Base-by-base conservation (phyloP, 1,140 invertebrate species). In the Drosophila lowei region DNA sequence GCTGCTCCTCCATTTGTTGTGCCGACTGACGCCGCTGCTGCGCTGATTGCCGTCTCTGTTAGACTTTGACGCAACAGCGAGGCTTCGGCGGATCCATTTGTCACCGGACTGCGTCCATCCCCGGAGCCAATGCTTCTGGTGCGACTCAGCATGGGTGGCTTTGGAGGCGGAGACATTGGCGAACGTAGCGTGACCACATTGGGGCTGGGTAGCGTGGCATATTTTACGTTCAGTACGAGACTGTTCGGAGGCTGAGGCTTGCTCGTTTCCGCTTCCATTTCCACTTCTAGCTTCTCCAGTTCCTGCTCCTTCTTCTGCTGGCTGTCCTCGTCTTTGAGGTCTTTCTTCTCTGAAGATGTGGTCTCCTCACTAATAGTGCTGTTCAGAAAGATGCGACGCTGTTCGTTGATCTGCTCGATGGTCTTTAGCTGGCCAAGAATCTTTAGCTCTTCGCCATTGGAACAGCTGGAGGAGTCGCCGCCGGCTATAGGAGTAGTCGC, bases 391-490 rank as follows among this genome's bases (percentile, higher is more conserved):
- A 81, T 68, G 7, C 85, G 72, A 15, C 89, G 85, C 63, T 90
- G 90, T 23, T 90, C 89, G 49, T 88, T 90, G 49, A 90, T 88
- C 44, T 90, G 89, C 44, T 90, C 89, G 15, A 90, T 90, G 59
- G 60, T 85, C 43, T 71, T 88, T n/a, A 90, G 38, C 47, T 89
- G 89, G 0, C 81, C 71, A 25, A 90, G 56, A 23, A 88, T 89
- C 34, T 75, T 66, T 11, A 90, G 59, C 38, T 77, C 70, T 7
- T 18, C 50, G 47, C 41, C 30, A 6, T 48, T 64, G 11, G 38
- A 4, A 2, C 15, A 7, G 60, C n/a, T 7, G 47, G 30, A 34
- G 9, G 30, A 34, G 30, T 34, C 18, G 18, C 18, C 30, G 9
- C 30, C 30, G 30, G 30, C 34, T 11, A 38, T 13, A 9, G 34